Evolutionary conservation across 2,113 vertebrate species (phyloP).

Genomic region (Dascyllus trimaculatus): DNA sequence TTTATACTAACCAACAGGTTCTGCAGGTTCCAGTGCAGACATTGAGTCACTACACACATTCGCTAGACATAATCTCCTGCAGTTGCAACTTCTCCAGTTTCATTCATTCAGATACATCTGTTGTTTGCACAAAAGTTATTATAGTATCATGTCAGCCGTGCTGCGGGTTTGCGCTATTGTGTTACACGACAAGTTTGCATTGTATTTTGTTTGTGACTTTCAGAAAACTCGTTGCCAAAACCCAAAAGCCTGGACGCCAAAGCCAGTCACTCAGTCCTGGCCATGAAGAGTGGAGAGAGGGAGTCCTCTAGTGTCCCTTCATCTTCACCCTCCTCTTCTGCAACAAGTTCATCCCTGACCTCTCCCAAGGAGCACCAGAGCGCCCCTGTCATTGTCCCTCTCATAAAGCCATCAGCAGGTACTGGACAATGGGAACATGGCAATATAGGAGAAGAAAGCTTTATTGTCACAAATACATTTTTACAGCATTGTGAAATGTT

Average conservation of each 20-base stretch:
- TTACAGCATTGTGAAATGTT: no score
- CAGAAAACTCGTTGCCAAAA: conserved; percentile 85
- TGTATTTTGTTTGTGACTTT: conserved; percentile 57
- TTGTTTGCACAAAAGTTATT: conserved; percentile 52
- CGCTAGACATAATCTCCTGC: conserved; percentile 34
- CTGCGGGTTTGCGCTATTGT: background rate
- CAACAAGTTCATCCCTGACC: conserved; percentile 73
- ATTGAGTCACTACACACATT: conserved; percentile 51
- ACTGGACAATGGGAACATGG: conserved; percentile 5
- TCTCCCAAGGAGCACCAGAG: conserved; percentile 79
- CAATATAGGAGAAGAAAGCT: no score
- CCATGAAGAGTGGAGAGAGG: conserved; percentile 75
- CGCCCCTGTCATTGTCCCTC: conserved; percentile 82
- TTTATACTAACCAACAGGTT: conserved; percentile 55
- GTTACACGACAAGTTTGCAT: conserved; percentile 42
- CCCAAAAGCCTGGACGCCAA: conserved; percentile 70
- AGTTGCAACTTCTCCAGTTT: conserved; percentile 47
- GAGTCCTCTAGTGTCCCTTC: conserved; percentile 70
- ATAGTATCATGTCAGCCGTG: conserved; percentile 19
- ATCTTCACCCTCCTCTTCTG: conserved; percentile 79
- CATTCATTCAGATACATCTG: conserved; percentile 55
- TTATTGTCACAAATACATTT: no score
- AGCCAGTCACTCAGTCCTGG: conserved; percentile 64
- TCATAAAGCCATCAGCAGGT: conserved; percentile 87
- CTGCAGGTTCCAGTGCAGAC: conserved; percentile 64